Percentiles rank a stretch among this genome's conserved stretches.
phyloP scores from a whole-genome alignment of 1,140 invertebrate genomes.

The Triops longicaudatus region DNA sequence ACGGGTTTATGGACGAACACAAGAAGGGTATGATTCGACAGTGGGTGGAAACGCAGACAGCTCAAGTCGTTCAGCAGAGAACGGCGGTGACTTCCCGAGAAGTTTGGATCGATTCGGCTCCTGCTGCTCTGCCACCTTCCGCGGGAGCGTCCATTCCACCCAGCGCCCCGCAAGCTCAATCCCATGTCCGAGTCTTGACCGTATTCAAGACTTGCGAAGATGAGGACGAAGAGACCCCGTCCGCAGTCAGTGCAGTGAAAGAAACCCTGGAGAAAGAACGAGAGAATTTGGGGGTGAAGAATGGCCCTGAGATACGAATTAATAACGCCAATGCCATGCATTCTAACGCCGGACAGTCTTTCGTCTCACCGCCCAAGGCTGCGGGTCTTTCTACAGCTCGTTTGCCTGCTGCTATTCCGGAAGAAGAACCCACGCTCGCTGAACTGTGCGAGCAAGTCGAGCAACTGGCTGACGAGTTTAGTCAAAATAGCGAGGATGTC shows the following conservation, averaged over 20 bases:
- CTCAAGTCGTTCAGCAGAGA: conserved; percentile 29
- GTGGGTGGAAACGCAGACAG: conserved; percentile 79
- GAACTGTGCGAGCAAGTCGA: conserved; percentile 30
- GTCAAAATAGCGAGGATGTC: conserved; percentile 24
- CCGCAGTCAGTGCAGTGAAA: conserved; percentile 21
- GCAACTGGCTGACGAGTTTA: conserved; percentile 28
- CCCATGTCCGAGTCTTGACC: conserved; percentile 47
- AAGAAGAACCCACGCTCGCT: conserved; percentile 21
- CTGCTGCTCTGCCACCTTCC: conserved; percentile 19
- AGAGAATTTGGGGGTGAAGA: conserved; percentile 30
- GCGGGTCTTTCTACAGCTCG: not conserved
- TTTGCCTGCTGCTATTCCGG: not conserved
- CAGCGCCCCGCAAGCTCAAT: not conserved
- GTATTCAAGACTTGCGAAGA: conserved; percentile 55
- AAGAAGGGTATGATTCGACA: conserved; percentile 87
- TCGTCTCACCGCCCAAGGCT: too few relatives aligned
- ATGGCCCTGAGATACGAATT: not conserved
- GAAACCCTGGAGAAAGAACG: conserved; percentile 24
- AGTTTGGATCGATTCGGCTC: conserved; percentile 56
- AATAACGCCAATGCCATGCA: conserved; percentile 18
- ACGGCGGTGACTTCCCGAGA: not conserved
- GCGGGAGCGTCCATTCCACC: not conserved
- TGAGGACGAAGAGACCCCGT: conserved; percentile 35
- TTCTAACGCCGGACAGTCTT: not conserved
- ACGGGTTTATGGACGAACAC: conserved; percentile 81